Evolutionary conservation across 1,140 invertebrate genomes (phyloP), one percentile per base, ranked within the genome.

Genomic region (Ctenoplectra terminalis): DNA sequence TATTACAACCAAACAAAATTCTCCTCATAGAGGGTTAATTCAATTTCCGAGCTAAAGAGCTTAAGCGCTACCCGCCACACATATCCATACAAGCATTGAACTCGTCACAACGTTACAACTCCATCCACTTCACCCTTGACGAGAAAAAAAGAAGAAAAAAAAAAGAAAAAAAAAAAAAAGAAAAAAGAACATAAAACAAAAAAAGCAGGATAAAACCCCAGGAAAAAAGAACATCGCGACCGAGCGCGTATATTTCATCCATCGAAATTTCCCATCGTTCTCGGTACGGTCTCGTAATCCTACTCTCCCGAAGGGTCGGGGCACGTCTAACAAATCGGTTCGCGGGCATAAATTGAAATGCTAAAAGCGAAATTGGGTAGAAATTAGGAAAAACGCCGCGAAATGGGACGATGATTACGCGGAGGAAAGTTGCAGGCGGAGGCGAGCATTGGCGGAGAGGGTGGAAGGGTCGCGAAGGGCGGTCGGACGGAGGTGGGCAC

Each of bases 281-380:
- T 34, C 26, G 17, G 34, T 29, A n/a, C n/a, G n/a, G n/a, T 29
- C 56, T 48, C 46, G 79, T 86, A 86, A 87, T 86, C 73, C 69
- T 26, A 43, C 60, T 66, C 29, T 50, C 40, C 69, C 40, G 58
- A 29, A 52, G 70, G 43, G 56, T 54, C 26, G 87, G n/a, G n/a
- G 60, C 73, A 70, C 81, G 77, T 81, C 84, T 83, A 80, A 85
- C 89, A 86, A 90, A 90, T 90, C 89, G 84, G 83, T 91, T 84
- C 67, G 82, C 87, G 87, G 67, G 85, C 86, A 90, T 90, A 92
- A 92, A 92, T 92, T 92, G 92, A 92, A 92, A 92, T 88, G 89
- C 82, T 90, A 90, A 90, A 89, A 90, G 87, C 87, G 89, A 87
- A 90, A 90, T 90, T 90, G 89, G 87, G 88, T 90, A 90, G 89